Base-by-base conservation (phyloP, 2,113 vertebrate species). In the Scomber scombrus region DNA sequence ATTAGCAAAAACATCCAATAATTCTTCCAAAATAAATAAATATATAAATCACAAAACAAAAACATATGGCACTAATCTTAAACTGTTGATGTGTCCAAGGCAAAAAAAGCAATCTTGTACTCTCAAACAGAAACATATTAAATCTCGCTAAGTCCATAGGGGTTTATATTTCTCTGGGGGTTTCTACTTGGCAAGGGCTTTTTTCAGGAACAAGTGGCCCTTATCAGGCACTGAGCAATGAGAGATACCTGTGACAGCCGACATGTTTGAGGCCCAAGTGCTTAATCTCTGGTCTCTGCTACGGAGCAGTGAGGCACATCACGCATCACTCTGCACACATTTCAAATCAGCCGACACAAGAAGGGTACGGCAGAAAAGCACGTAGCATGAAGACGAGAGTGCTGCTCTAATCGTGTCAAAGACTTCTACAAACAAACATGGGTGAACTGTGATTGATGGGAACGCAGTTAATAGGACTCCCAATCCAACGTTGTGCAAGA, bases 371-470 rank as follows among this genome's bases (percentile, higher is more conserved):
- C 45, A 46, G 21, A 45, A 80, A 88, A 74, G 46, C 57, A 78
- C 31, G 64, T 57, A 68, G 78, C 83, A 43, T 51, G 71, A 89
- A 60, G 29, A 29, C 11, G 14, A 68, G 62, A 62, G 72, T 76
- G 9, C 46, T 18, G 65, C 80, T 85, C 75, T 94, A 93, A 93
- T 93, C 85, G 82, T 80, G 92, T 92, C 92, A 93, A 92, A 93
- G 92, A 84, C 77, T 91, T 84, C 81, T 79, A 83, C 82, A 92
- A 91, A 93, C 93, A 92, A 93, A 93, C 90, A 89, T 75, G 76
- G 86, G 83, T 88, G 83, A 90, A 87, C 87, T 80, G 87, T 93
- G 92, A 92, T 91, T 89, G 93, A 91, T 91, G 89, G 88, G 72
- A 88, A 51, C 67, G 12, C 73, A 71, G 88, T 93, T 94, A 93